Percentiles rank a stretch among this genome's conserved stretches.
Evolutionary conservation across 1,140 invertebrate genomes (phyloP).

Genomic region (Zophobas morio): DNA sequence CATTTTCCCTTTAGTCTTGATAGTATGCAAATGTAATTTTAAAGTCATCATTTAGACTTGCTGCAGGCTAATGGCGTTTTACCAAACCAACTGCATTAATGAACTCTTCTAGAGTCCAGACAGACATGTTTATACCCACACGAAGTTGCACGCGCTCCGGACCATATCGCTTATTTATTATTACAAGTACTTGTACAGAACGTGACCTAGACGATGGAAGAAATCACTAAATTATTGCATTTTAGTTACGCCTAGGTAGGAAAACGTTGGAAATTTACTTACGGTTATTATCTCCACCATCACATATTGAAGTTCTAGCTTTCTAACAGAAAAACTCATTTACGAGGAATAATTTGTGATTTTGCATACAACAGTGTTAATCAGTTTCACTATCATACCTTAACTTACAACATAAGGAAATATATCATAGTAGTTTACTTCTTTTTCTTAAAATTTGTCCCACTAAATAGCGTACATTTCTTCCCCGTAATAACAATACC

Average conservation of each 20-base stretch:
- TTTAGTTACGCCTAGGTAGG: conserved; percentile 47
- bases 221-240: conserved; percentile 65
- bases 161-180: conserved; percentile 67
- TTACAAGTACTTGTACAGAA: conserved; percentile 64
- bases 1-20: conserved; percentile 48
- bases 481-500: too few relatives aligned
- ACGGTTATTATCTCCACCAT: too few relatives aligned
- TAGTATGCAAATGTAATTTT: conserved; percentile 66
- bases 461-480: too few relatives aligned
- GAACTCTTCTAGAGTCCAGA: conserved; percentile 64
- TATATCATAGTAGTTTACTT: too few relatives aligned
- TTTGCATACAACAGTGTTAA: too few relatives aligned
- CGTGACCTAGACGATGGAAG: conserved; percentile 66
- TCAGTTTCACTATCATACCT: too few relatives aligned
- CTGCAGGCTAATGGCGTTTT: conserved; percentile 64
- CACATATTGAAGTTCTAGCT: too few relatives aligned
- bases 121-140: conserved; percentile 66
- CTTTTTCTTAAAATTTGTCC: too few relatives aligned
- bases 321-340: too few relatives aligned
- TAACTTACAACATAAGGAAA: too few relatives aligned
- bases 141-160: conserved; percentile 65
- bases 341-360: too few relatives aligned
- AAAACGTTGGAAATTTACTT: conserved; percentile 11
- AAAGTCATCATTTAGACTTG: conserved; percentile 65
- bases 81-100: conserved; percentile 67